Conservation (phyloP, 2,888 invertebrate genomes). For the Meloe dianella region DNA sequence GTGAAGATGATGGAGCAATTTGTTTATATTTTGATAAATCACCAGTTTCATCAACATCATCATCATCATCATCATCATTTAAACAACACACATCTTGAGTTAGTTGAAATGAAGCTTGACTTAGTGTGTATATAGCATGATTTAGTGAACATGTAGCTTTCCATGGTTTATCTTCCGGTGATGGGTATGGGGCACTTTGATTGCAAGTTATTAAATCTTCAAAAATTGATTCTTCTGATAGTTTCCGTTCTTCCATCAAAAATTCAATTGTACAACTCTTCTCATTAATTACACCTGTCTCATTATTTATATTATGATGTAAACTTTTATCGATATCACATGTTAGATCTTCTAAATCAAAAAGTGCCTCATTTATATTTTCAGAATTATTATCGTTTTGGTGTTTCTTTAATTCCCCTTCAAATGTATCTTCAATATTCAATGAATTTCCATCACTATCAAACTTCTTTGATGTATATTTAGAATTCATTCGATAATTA, state of each 20-base stretch:
- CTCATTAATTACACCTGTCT: conserved; percentile 10
- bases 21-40: no score
- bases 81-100: no score
- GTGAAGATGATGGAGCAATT: no score
- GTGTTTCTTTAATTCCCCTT: conserved; percentile 63
- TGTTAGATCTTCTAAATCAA: conserved; percentile 66
- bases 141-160: no score
- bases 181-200: conserved; percentile 54
- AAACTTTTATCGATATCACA: conserved; percentile 38
- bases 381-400: conserved; percentile 42
- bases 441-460: conserved; percentile 66
- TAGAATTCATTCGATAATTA: conserved; percentile 52
- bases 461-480: conserved; percentile 55
- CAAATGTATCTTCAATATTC: conserved; percentile 63
- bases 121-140: no score
- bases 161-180: conserved; percentile 59
- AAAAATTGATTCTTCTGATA: neutral
- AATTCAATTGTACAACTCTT: conserved; percentile 9
- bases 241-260: conserved; percentile 9
- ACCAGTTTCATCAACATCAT: no score
- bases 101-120: no score
- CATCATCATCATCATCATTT: no score
- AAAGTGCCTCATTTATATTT: conserved; percentile 55
- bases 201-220: conserved; percentile 27
- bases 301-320: conserved; percentile 16